Base-by-base conservation (phyloP, 64 coral and sea anemone genomes). In the Stichodactyla helianthus region DNA sequence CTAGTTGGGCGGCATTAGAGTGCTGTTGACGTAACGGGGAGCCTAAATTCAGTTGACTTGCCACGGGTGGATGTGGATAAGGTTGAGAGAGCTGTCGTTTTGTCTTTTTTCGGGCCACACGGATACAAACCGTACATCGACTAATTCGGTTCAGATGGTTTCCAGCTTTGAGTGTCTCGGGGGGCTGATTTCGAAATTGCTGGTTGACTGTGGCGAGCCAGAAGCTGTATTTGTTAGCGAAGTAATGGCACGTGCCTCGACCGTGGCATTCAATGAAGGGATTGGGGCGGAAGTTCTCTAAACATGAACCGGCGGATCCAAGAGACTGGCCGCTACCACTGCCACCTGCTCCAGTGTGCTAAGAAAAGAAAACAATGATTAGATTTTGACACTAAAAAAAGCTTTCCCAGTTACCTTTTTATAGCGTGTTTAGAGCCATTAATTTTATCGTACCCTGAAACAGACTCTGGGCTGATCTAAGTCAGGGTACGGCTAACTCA, bases 181-280 rank as follows among this genome's bases (percentile, higher is more conserved):
- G 85, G 18, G 6, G 55, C 65, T 95, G 93, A 51, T 91, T 88
- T 76, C 1, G 90, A 51, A 99, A 99, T 86, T 82, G 57, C 6
- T 74, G 18, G 17, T 95, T 83, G 20, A 99, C 97, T 18, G 97
- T 99, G 10, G 90, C 80, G 28, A 99, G 83, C 97, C 97, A 99
- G 78, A 95, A 98, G 26, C 90, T 95, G 84, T 98, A 98, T 56
- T 89, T 98, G 59, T 92, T 98, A 0, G 90, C 96, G n/a, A 86
- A 98, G 81, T 95, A 98, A 54, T 98, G 96, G 52, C 96, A 98
- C 4, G 96, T 98, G 51, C 96, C 96, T 28, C 96, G 96, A 10
- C 96, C 96, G 85, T 98, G 96, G 82, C 97, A 99, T 53, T 99
- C 97, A 55, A 95, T 92, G 88, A 99, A 99, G 23, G 97, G 97